phyloP scores from a whole-genome alignment of 2,888 invertebrate genomes.

The Falcaria lacertinaria region DNA sequence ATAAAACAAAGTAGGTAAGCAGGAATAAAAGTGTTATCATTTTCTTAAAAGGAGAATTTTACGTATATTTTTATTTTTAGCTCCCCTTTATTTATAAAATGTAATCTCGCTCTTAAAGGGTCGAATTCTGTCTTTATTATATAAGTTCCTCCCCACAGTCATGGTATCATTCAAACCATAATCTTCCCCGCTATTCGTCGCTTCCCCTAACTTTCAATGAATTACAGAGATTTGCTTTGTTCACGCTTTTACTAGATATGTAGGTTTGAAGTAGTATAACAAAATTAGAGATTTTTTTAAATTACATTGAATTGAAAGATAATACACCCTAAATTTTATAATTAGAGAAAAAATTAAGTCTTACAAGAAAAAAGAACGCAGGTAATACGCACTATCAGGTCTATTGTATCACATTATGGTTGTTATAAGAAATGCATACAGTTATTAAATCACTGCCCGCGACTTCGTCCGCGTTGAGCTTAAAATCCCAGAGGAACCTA shows the following conservation, averaged over 20 bases:
- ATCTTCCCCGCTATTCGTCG: constrained; percentile 17
- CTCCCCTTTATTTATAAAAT: constrained; percentile 28
- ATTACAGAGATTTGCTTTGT: constrained; percentile 15
- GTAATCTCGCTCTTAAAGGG: constrained; percentile 24
- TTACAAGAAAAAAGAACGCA: too few species aligned
- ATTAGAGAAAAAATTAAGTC: too few species aligned
- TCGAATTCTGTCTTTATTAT: constrained; percentile 23
- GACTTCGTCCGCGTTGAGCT: too few species aligned
- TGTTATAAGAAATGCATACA: too few species aligned
- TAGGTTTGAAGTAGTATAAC: not conserved
- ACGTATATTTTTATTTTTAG: constrained; percentile 8
- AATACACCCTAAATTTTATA: not conserved
- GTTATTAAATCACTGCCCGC: too few species aligned
- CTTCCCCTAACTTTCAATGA: constrained; percentile 21
- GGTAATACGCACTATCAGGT: too few species aligned
- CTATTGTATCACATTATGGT: too few species aligned
- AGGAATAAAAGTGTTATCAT: not conserved
- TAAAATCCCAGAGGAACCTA: too few species aligned
- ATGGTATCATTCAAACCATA: constrained; percentile 25
- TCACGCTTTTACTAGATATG: constrained; percentile 7
- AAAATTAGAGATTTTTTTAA: not conserved
- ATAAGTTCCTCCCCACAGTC: constrained; percentile 21
- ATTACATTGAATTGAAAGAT: not conserved
- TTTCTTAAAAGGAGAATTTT: not conserved
- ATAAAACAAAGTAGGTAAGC: too few species aligned